These are phyloP conservation scores for Campopleginae sp. DNA, from an alignment of 2,888 invertebrate genomes.

Conservation along the genomic window DNA sequence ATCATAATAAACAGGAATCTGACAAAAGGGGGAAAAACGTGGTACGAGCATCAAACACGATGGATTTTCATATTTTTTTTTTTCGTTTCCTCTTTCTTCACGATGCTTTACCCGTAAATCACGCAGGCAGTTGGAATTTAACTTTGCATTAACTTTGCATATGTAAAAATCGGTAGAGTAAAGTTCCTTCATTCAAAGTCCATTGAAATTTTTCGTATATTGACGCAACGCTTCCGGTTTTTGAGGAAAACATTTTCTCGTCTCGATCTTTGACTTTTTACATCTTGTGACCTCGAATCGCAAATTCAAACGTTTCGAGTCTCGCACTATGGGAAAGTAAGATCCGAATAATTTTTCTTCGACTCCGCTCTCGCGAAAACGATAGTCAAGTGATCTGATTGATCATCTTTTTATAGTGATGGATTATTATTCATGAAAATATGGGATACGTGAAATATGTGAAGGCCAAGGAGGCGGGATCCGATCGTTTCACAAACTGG, in stretches of 20 bases:
- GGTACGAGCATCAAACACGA: not conserved
- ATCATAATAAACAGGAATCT: conserved; percentile 9
- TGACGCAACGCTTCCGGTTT: not conserved
- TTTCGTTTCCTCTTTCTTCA: not conserved
- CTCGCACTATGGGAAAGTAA: not conserved
- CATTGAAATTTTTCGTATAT: not conserved
- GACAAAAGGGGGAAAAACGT: not conserved
- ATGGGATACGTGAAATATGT: not conserved
- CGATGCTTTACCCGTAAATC: not conserved
- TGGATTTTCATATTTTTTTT: not conserved
- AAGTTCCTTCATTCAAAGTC: not conserved
- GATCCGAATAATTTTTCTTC: not conserved
- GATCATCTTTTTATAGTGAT: not conserved
- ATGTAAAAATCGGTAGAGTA: conserved; percentile 6
- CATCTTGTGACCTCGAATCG: not conserved
- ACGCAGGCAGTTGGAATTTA: conserved; percentile 26
- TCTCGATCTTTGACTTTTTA: not conserved
- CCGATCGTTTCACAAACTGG: not conserved
- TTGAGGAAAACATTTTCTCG: not conserved
- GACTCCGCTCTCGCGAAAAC: not conserved
- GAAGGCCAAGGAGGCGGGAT: conserved; percentile 2
- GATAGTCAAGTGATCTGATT: not conserved
- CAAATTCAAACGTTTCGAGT: not conserved
- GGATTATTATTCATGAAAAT: not conserved
- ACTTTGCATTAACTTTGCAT: conserved; percentile 41